Percentiles rank a stretch among this genome's conserved stretches.
phyloP scores from a whole-genome alignment of 2,797 vertebrate species.

The Danio jaintianensis region DNA sequence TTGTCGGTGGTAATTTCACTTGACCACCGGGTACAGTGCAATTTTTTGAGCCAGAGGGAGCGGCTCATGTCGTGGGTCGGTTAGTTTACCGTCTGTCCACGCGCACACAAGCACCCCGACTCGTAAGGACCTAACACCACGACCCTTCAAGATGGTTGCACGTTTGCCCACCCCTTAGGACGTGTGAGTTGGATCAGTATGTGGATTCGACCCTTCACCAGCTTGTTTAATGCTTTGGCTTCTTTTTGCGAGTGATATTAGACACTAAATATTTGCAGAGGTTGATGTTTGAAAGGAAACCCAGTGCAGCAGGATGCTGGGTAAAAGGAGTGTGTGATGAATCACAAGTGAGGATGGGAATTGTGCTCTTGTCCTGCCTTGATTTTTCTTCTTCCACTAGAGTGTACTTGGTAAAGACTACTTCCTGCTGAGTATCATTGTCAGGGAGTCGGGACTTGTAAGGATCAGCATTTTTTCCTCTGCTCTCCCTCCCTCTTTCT shows the following conservation, averaged over 20 bases:
- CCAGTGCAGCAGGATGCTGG: not conserved
- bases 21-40: not conserved
- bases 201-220: not conserved
- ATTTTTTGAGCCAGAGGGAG: slow-evolving; percentile 19
- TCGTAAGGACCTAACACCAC: not conserved
- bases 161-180: slow-evolving; percentile 17
- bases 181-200: slow-evolving; percentile 27
- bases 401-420: slow-evolving; percentile 33
- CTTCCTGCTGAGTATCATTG: slow-evolving; percentile 38
- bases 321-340: slow-evolving; percentile 17
- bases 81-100: slow-evolving; percentile 37
- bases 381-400: slow-evolving; percentile 12
- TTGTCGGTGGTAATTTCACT: slow-evolving; percentile 35
- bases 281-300: slow-evolving; percentile 21
- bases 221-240: slow-evolving; percentile 34
- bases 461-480: slow-evolving; percentile 15
- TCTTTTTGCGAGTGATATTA: slow-evolving; percentile 22
- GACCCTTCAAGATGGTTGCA: slow-evolving; percentile 29
- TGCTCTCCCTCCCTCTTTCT: not conserved
- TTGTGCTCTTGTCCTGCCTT: slow-evolving; percentile 40
- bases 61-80: slow-evolving; percentile 41
- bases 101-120: not conserved
- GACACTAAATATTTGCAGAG: slow-evolving; percentile 33
- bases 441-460: slow-evolving; percentile 13
- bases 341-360: slow-evolving; percentile 12